Evolutionary conservation across 1,140 invertebrate genomes (phyloP).

Genomic region (Drosophila parvula): DNA sequence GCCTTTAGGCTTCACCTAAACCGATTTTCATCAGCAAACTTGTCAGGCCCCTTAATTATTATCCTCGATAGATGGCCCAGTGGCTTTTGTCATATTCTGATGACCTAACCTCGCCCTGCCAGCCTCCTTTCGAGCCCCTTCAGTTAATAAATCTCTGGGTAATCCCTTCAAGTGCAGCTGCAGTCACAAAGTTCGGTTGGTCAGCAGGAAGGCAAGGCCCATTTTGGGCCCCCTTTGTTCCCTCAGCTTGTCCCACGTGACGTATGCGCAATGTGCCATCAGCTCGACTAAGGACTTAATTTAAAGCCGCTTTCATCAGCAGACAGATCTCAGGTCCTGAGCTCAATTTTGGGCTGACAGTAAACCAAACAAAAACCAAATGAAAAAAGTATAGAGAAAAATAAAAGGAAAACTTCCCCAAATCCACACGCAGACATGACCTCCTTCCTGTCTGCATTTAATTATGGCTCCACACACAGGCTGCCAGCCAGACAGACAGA

Average conservation of each 20-base stretch:
- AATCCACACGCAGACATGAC: constrained; percentile 17
- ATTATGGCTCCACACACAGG: constrained; percentile 33
- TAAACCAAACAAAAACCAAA: constrained; percentile 25
- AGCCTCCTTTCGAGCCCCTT: background rate
- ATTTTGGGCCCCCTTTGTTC: background rate
- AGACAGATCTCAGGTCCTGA: constrained; percentile 14
- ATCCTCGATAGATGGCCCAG: constrained; percentile 2
- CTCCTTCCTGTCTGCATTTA: constrained; percentile 32
- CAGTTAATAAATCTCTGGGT: constrained; percentile 37
- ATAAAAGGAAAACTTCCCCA: background rate
- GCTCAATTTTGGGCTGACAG: constrained; percentile 23
- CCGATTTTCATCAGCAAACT: constrained; percentile 1
- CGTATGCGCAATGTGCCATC: constrained; percentile 47
- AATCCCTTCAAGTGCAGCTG: constrained; percentile 43
- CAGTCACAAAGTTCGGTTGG: constrained; percentile 35
- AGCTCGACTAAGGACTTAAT: constrained; percentile 41
- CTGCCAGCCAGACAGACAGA: constrained; percentile 44
- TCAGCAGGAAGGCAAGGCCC: background rate
- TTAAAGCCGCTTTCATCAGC: constrained; percentile 54
- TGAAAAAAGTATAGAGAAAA: background rate
- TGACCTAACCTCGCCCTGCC: background rate
- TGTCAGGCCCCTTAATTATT: constrained; percentile 17
- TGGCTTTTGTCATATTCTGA: constrained; percentile 30
- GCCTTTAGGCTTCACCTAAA: background rate
- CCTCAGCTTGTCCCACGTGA: constrained; percentile 26